Evolutionary conservation across 2,797 vertebrate genomes (phyloP).

Genomic region (Hozukius guyotensis): DNA sequence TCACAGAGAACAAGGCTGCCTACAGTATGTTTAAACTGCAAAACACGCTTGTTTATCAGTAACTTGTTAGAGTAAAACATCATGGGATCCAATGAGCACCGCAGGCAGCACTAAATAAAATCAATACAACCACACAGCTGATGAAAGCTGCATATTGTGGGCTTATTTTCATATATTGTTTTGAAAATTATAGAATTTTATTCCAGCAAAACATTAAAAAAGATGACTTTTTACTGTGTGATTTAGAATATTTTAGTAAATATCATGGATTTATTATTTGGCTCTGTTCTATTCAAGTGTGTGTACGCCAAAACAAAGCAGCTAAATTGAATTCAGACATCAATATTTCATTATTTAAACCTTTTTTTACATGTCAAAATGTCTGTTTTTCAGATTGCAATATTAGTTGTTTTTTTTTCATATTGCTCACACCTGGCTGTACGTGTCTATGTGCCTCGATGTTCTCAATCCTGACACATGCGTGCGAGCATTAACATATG

Average conservation of each 20-base stretch:
- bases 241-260: neutral
- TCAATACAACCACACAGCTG: neutral
- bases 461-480: neutral
- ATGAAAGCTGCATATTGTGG: neutral
- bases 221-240: neutral
- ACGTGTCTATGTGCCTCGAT: neutral
- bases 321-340: neutral
- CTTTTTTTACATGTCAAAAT: neutral
- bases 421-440: neutral
- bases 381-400: no score
- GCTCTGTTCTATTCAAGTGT: neutral
- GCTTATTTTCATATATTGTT: neutral
- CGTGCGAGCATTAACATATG: constrained; percentile 3
- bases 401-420: neutral
- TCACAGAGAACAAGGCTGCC: neutral
- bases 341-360: neutral
- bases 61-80: neutral
- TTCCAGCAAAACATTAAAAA: neutral
- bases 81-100: neutral
- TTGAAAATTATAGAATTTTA: neutral
- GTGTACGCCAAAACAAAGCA: neutral
- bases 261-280: neutral
- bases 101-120: neutral
- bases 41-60: neutral
- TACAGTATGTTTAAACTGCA: neutral